These are phyloP conservation scores for Pycnonotus jocosus DNA, from an alignment of 2,113 vertebrate species.

Conservation along the genomic window DNA sequence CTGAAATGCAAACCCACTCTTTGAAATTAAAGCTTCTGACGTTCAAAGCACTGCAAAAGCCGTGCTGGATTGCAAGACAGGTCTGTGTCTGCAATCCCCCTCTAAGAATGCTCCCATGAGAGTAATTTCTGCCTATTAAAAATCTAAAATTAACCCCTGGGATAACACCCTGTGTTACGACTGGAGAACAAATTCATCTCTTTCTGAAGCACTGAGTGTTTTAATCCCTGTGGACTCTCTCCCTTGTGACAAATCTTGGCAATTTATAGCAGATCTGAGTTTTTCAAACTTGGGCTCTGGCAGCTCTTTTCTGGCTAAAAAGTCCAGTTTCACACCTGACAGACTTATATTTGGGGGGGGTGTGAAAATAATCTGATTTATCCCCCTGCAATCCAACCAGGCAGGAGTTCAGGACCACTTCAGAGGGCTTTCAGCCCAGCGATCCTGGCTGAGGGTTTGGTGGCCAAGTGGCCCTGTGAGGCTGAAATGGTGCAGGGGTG, in stretches of 20 bases:
- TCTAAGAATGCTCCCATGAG: not conserved
- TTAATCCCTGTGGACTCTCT: not conserved
- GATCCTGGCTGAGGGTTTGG: not conserved
- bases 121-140: not conserved
- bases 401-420: not conserved
- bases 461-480: not conserved
- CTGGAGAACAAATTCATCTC: not conserved
- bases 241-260: not conserved
- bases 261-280: not conserved
- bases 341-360: not conserved
- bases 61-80: not conserved
- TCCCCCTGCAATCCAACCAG: not conserved
- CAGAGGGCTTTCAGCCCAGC: not conserved
- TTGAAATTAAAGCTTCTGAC: not conserved
- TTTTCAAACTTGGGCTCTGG: not conserved
- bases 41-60: not conserved
- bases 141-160: not conserved
- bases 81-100: not conserved
- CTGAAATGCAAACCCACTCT: not conserved
- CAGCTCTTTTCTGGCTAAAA: not conserved
- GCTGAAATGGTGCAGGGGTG: not conserved
- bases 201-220: not conserved
- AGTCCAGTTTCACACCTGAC: not conserved
- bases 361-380: not conserved
- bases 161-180: not conserved